These are phyloP conservation scores for Carettochelys insculpta DNA, from an alignment of 2,113 vertebrate species.

Conservation along the genomic window DNA sequence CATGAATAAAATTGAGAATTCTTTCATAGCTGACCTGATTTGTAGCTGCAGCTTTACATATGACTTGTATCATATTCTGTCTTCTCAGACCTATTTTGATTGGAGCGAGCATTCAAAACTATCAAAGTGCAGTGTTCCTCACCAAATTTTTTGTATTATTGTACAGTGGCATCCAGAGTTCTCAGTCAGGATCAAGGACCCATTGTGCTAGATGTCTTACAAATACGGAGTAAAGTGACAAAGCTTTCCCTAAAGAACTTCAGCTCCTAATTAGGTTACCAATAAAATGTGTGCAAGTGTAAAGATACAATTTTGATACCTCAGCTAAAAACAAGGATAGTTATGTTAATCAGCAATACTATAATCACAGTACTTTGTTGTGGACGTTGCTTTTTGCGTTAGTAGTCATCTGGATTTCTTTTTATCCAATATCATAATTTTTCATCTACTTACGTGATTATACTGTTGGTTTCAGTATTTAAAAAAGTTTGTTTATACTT, in stretches of 20 bases:
- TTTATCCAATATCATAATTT: neutral
- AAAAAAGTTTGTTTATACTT: neutral
- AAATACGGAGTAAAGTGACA: neutral
- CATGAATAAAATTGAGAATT: constrained; percentile 63
- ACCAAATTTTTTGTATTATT: neutral
- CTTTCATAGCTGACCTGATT: constrained; percentile 64
- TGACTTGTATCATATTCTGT: constrained; percentile 21
- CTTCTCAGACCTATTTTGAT: neutral
- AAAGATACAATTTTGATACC: neutral
- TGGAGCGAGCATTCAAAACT: neutral
- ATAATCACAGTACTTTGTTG: neutral
- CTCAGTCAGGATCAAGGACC: neutral
- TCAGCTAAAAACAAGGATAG: neutral
- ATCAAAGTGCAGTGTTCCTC: neutral
- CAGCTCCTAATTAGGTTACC: neutral
- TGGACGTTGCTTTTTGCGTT: neutral
- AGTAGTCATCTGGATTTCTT: neutral
- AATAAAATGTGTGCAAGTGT: neutral
- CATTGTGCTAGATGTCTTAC: neutral
- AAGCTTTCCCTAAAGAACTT: neutral
- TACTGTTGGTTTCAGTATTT: neutral
- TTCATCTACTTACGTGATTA: neutral
- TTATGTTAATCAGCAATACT: neutral
- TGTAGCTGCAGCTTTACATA: constrained; percentile 64
- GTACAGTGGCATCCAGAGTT: neutral